Evolutionary conservation across 2,113 vertebrate species (phyloP).

Genomic region (Maccullochella peelii): DNA sequence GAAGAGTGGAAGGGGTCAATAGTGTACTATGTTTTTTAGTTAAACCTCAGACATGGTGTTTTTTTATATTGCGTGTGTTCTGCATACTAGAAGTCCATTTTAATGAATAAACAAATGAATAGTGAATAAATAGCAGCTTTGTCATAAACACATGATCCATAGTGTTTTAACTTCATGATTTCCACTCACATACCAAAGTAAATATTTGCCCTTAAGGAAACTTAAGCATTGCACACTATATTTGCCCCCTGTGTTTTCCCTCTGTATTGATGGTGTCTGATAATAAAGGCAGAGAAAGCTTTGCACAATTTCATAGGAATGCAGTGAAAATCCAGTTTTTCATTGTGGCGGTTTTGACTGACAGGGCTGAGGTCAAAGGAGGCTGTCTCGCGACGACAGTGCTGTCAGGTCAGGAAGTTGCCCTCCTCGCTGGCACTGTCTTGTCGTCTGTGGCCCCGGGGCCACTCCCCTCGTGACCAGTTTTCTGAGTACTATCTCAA

Average conservation of each 20-base stretch:
- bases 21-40: constrained; percentile 23
- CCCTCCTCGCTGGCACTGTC: constrained; percentile 46
- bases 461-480: constrained; percentile 52
- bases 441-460: constrained; percentile 44
- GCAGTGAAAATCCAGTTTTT: constrained; percentile 54
- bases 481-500: constrained; percentile 42
- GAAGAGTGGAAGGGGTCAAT: constrained; percentile 24
- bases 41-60: neutral
- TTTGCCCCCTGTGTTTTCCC: neutral
- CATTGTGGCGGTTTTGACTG: constrained; percentile 53
- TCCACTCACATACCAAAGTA: constrained; percentile 21
- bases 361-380: constrained; percentile 58
- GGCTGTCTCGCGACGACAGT: constrained; percentile 29
- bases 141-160: constrained; percentile 43
- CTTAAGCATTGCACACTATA: neutral
- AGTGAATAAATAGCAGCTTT: constrained; percentile 46
- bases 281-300: constrained; percentile 4
- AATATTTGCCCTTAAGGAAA: constrained; percentile 41
- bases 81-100: constrained; percentile 11
- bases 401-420: constrained; percentile 66
- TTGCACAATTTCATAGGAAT: constrained; percentile 46
- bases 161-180: neutral
- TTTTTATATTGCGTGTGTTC: constrained; percentile 8
- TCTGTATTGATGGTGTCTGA: constrained; percentile 1
- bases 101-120: constrained; percentile 20